Base-by-base conservation (phyloP, 30 jellyfish, hydroid and myxozoan species). In the Aurelia coerulea region DNA sequence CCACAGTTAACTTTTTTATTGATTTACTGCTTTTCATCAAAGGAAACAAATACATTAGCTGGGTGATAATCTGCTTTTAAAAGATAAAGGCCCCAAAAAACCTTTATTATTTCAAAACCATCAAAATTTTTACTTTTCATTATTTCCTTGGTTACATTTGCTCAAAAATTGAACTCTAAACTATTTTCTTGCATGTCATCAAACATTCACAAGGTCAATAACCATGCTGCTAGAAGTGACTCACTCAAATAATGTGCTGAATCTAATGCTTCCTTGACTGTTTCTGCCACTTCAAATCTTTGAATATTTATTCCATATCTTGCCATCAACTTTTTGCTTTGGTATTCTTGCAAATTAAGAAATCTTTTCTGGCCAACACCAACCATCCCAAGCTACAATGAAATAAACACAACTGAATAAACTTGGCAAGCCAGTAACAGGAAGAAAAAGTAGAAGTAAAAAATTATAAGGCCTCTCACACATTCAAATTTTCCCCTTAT, bases 321-420 rank as follows among this genome's bases (percentile, higher is more conserved):
- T 54, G 95, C 92, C 98, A 95, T 80, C 78, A 95, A 75, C 70
- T 85, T 86, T 65, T 95, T 95, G 76, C 99, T 89, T 51, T 96
- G 98, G 77, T 90, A 95, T 69, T 95, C 99, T 70, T 95, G 99
- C 78, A 95, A 68, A 75, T 95, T 94, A 23, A 94, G 79, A 65
- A 74, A 50, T 46, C 98, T 85, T 65, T 83, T 83, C 73, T 83
- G 92, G 65, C 68, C 79, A 1, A 71, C 74, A 2, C 92, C 79
- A n/a, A 83, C 80, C 78, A 73, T 39, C 37, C 92, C 92, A 83
- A 83, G 70, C 92, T 83, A 51, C 13, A 59, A 77, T 13, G 15
- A 51, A 54, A 42, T 72, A 37, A 35, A 72, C 39, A 17, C 50
- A 68, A 10, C 14, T 23, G 1, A 16, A 14, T 16, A 74, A 56